Conservation (phyloP, 2,113 vertebrate species). For the Parotia lawesii region DNA sequence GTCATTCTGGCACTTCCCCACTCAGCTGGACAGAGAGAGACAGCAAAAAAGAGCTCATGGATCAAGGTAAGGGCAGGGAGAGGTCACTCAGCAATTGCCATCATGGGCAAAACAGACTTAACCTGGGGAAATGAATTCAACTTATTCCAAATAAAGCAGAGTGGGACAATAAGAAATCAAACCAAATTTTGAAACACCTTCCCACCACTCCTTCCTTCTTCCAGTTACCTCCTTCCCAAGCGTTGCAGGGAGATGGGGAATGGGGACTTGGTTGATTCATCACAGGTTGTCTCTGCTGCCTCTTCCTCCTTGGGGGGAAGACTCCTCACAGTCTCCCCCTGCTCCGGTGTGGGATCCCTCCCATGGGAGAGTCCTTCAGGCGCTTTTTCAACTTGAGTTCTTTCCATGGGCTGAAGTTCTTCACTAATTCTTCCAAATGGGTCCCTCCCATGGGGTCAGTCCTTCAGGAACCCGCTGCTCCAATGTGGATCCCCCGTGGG, state of each 20-base stretch:
- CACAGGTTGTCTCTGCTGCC: neutral
- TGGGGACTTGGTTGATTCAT: neutral
- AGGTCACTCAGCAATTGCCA: neutral
- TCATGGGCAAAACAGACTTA: neutral
- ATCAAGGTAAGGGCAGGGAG: neutral
- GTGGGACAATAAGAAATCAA: neutral
- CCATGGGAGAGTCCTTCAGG: neutral
- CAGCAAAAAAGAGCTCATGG: neutral
- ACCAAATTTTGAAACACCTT: neutral
- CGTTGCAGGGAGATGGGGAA: neutral
- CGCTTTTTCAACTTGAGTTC: neutral
- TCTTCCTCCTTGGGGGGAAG: rapidly evolving
- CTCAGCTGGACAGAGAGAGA: neutral
- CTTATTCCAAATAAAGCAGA: neutral
- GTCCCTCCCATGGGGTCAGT: neutral
- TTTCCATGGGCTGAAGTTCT: neutral
- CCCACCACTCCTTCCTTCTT: neutral
- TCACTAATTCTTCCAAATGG: neutral
- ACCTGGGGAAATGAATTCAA: neutral
- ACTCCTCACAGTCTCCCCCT: neutral
- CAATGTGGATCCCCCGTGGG: neutral
- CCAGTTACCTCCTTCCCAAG: neutral
- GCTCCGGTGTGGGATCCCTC: too few relatives aligned
- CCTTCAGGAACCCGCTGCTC: neutral
- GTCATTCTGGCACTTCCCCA: too few relatives aligned